These are phyloP conservation scores for Lepidotrigona ventralis DNA, from an alignment of 1,140 invertebrate species.

Conservation along the genomic window DNA sequence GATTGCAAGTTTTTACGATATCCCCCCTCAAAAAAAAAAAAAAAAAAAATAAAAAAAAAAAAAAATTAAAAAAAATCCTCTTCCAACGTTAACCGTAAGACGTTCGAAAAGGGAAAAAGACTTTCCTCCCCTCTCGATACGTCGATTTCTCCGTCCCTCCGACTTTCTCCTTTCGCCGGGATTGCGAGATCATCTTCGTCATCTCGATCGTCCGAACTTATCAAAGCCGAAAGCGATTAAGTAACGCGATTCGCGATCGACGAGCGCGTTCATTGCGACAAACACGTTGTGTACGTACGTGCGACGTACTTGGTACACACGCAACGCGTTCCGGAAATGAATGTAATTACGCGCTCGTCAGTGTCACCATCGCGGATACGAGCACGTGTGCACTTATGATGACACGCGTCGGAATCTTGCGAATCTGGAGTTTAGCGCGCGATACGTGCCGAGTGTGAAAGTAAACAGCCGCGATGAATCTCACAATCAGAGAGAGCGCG, in stretches of 20 bases:
- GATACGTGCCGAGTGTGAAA: conserved; percentile 60
- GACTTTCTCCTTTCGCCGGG: conserved; percentile 2
- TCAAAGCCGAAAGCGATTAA: conserved; percentile 3
- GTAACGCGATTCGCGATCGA: conserved; percentile 5
- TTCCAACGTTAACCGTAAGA: background rate
- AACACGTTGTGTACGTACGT: background rate
- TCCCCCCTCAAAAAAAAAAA: too few species aligned
- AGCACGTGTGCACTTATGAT: background rate
- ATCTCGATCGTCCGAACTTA: background rate
- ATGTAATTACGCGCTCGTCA: conserved; percentile 20
- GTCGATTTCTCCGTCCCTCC: conserved; percentile 4
- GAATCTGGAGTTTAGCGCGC: conserved; percentile 43
- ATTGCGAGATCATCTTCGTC: background rate
- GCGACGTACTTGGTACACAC: background rate
- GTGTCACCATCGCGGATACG: background rate
- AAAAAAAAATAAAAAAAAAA: too few species aligned
- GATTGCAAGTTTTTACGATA: too few species aligned
- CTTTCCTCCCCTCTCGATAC: background rate
- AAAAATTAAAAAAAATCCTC: too few species aligned
- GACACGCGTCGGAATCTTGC: background rate
- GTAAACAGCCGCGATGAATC: conserved; percentile 47
- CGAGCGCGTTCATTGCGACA: background rate
- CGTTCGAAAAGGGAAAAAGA: background rate
- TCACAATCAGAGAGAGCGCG: background rate
- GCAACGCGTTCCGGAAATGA: conserved; percentile 23